phyloP scores from a whole-genome alignment of 1,140 invertebrate genomes.

The Tribolium madens region DNA sequence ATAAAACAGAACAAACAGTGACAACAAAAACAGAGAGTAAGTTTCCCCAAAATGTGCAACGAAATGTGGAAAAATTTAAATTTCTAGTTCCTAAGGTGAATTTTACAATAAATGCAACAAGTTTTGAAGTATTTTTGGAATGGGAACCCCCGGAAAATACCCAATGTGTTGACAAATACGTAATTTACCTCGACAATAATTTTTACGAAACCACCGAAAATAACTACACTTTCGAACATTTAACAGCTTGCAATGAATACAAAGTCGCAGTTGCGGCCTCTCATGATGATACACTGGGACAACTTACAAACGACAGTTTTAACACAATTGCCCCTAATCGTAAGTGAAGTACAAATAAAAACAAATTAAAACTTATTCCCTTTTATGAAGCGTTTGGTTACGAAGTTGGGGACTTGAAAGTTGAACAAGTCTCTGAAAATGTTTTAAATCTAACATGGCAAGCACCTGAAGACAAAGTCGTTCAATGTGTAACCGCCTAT shows the following conservation, averaged over 20 bases:
- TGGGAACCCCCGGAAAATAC: neutral
- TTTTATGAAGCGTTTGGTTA: slow-evolving; percentile 3
- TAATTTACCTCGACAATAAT: neutral
- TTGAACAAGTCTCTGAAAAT: neutral
- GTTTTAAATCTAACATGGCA: slow-evolving; percentile 7
- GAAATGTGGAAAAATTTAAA: neutral
- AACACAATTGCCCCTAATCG: neutral
- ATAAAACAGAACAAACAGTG: neutral
- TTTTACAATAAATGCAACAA: neutral
- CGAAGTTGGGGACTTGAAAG: neutral
- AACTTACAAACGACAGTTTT: neutral
- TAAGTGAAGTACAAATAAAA: neutral
- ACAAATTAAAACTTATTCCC: no score
- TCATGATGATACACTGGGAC: neutral
- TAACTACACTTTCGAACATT: neutral
- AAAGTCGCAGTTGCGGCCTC: neutral
- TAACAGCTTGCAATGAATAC: neutral
- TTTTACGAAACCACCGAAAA: neutral
- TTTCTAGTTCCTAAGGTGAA: neutral
- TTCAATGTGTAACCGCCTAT: neutral
- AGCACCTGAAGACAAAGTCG: neutral
- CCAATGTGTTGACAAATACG: neutral
- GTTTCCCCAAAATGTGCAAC: neutral
- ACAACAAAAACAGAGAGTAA: neutral
- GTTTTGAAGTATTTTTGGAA: neutral